Base-by-base conservation (phyloP, 1,140 invertebrate genomes). In the Sycobia sp. region DNA sequence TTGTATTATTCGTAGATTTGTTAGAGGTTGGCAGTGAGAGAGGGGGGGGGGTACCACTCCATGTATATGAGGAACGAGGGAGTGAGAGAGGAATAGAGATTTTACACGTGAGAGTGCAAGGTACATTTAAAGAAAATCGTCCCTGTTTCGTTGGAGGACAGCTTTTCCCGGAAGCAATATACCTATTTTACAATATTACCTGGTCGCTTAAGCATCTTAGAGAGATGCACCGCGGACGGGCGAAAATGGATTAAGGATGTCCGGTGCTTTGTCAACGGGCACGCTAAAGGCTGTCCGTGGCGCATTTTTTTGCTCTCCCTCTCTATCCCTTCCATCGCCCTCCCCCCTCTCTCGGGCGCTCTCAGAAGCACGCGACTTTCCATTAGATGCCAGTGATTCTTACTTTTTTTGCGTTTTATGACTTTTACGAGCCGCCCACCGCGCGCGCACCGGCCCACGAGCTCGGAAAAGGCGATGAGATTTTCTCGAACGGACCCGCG, bases 131-230 rank as follows among this genome's bases (percentile, higher is more conserved):
- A 53, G 27, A 46, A 46, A 54, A 53, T 34, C 47, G 11, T 25
- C 29, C 23, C 9, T 46, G 4, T 54, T 46, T 22, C 20, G 50
- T 38, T 18, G 5, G 22, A 14, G 34, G 38, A 34, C 44, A 61
- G 25, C 29, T 63, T 70, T 71, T 69, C 64, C 38, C 53, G 32
- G 69, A 69, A 73, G 47, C 50, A 60, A 66, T 66, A 56, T 44
- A 65, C 44, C 16, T n/a, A 44, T 67, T 78, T 77, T 75, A 76
- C 66, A 72, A 70, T 61, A 46, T 73, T 79, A 76, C 76, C 76
- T 79, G 76, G 69, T 65, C 65, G 59, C 66, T 62, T 69, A 69
- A 71, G 69, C 69, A 75, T 66, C 70, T 73, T 70, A 70, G n/a
- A n/a, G n/a, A n/a, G n/a, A n/a, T 68, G 41, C 51, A 32, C 29